Evolutionary conservation across 2,113 vertebrate genomes (phyloP).

Genomic region (Holacanthus passer): DNA sequence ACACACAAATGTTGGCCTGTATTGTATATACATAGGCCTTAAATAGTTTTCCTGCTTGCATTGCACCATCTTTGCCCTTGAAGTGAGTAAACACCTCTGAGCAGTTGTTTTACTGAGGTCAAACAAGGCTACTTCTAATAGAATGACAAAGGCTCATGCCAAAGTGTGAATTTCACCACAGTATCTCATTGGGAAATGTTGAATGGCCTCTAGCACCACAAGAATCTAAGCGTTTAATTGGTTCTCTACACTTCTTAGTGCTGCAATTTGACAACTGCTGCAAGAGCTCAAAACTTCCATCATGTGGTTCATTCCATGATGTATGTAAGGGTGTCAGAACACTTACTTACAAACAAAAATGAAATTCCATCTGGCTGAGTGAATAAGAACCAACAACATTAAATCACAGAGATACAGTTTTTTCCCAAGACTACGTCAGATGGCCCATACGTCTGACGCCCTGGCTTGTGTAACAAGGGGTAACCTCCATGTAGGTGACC

Average conservation of each 20-base stretch:
- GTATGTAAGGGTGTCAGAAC: not conserved
- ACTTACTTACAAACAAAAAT: not conserved
- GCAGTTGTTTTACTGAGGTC: not conserved
- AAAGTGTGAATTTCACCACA: slow-evolving; percentile 8
- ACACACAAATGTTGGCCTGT: not conserved
- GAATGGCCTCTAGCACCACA: not conserved
- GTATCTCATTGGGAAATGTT: not conserved
- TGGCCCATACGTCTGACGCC: too few species aligned
- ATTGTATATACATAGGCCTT: not conserved
- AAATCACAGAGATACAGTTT: not conserved
- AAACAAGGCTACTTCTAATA: not conserved
- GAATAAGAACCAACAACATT: not conserved
- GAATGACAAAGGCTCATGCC: not conserved
- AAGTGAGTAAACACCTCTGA: not conserved
- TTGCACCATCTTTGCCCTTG: not conserved
- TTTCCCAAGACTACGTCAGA: not conserved
- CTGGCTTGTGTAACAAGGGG: too few species aligned
- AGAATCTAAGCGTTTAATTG: not conserved
- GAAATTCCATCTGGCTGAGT: not conserved
- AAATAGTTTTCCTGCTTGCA: not conserved
- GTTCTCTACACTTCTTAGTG: not conserved
- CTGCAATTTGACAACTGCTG: not conserved
- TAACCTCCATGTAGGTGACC: too few species aligned
- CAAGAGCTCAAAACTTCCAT: not conserved
- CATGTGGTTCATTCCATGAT: not conserved